phyloP scores from a whole-genome alignment of 92 coral and sea anemone genomes.

The Bergia puertoricense region DNA sequence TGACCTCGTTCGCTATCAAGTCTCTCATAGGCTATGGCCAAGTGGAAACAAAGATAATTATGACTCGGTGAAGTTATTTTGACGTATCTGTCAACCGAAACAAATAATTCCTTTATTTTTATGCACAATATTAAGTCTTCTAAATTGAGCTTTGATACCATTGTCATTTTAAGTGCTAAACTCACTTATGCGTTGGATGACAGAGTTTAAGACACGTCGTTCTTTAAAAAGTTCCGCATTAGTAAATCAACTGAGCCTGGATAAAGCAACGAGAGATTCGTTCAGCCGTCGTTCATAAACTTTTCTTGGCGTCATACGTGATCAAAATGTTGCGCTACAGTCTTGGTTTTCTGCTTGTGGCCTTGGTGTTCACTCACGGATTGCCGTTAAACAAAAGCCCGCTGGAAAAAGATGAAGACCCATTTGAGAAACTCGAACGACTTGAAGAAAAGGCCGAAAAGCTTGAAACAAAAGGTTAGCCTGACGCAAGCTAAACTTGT shows the following conservation, averaged over 20 bases:
- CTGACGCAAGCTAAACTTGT: background rate
- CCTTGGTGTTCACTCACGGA: slow-evolving; percentile 27
- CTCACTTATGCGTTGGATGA: background rate
- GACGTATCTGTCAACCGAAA: background rate
- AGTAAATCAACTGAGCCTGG: background rate
- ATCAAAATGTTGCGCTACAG: slow-evolving; percentile 40
- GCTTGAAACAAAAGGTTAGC: slow-evolving; percentile 20
- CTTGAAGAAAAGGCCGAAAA: background rate
- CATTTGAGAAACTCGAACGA: slow-evolving; percentile 26
- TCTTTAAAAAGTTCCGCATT: slow-evolving; percentile 32
- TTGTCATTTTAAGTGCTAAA: slow-evolving; percentile 23
- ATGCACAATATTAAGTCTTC: slow-evolving; percentile 24
- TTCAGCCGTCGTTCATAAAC: background rate
- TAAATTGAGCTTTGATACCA: background rate
- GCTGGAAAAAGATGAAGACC: slow-evolving; percentile 8
- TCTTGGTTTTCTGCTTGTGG: slow-evolving; percentile 12
- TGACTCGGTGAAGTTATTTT: background rate
- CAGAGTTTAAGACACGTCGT: slow-evolving; percentile 24
- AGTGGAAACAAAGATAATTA: background rate
- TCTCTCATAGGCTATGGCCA: background rate
- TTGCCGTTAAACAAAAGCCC: slow-evolving; percentile 3
- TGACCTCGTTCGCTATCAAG: background rate
- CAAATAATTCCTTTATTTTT: slow-evolving; percentile 20
- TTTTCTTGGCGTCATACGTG: background rate
- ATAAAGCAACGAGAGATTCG: background rate